Percentiles rank a stretch among this genome's conserved stretches.
phyloP scores from a whole-genome alignment of 2,888 invertebrate genomes.

The Schizotus pectinicornis region DNA sequence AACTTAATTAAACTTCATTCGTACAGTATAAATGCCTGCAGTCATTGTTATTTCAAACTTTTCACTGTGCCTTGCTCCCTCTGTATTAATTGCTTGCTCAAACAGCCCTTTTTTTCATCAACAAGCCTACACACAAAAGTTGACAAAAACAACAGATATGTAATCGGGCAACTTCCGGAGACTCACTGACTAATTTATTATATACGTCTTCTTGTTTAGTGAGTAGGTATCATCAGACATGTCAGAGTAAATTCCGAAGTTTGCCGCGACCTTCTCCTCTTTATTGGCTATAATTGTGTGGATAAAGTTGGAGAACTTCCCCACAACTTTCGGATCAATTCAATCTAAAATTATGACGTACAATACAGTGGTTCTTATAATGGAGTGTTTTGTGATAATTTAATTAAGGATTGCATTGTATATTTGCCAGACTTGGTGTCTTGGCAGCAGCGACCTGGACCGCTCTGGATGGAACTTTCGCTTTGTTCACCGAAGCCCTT shows the following conservation, averaged over 20 bases:
- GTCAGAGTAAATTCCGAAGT: constrained; percentile 34
- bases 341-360: constrained; percentile 41
- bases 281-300: constrained; percentile 44
- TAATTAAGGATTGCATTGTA: constrained; percentile 33
- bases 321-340: constrained; percentile 37
- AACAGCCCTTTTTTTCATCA: not conserved
- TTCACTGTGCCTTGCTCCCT: constrained; percentile 13
- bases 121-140: not conserved
- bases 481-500: constrained; percentile 2
- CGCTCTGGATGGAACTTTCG: not conserved
- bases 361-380: constrained; percentile 34
- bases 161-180: not conserved
- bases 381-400: constrained; percentile 35
- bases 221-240: constrained; percentile 21
- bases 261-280: constrained; percentile 34
- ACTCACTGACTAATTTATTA: not conserved
- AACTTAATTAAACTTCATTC: constrained; percentile 29
- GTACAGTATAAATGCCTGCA: constrained; percentile 17
- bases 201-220: not conserved
- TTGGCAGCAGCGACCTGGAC: no score
- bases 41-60: constrained; percentile 25
- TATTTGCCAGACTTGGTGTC: constrained; percentile 2
- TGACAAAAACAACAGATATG: not conserved
- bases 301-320: constrained; percentile 38
- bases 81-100: constrained; percentile 12